Evolutionary conservation across 2,113 vertebrate species (phyloP).

Genomic region (Hydropotes inermis): DNA sequence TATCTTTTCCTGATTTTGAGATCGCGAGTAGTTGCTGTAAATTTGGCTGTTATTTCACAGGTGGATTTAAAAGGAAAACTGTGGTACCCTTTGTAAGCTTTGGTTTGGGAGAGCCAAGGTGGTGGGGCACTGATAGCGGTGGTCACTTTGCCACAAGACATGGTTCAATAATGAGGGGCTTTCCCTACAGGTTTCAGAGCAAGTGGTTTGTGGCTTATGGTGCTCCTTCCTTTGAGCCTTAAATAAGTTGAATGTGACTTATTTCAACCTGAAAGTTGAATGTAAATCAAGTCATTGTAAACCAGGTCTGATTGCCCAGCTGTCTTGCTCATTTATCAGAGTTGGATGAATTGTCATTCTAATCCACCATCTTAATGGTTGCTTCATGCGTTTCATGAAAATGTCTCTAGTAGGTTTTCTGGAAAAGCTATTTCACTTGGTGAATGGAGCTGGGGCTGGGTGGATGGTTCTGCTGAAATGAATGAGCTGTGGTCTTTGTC

Average conservation of each 20-base stretch:
- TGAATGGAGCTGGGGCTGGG: not conserved
- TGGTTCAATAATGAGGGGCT: not conserved
- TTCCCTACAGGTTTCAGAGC: not conserved
- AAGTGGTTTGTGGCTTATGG: constrained; percentile 41
- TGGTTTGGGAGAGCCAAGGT: not conserved
- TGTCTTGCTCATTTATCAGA: not conserved
- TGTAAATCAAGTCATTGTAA: constrained; percentile 25
- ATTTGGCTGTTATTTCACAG: not conserved
- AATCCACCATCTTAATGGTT: not conserved
- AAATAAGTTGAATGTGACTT: too few relatives aligned
- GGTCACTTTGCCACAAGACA: not conserved
- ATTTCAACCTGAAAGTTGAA: not conserved
- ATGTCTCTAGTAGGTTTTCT: not conserved
- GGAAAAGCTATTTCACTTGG: not conserved
- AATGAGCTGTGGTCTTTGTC: not conserved
- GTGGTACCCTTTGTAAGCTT: not conserved
- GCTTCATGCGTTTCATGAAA: not conserved
- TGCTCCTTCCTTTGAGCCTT: not conserved
- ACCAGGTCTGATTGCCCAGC: not conserved
- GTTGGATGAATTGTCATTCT: not conserved
- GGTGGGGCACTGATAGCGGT: not conserved
- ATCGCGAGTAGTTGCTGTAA: not conserved
- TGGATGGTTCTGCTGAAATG: not conserved
- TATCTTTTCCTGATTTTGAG: not conserved
- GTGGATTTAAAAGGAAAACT: not conserved